Evolutionary conservation across 2,888 invertebrate genomes (phyloP).

Genomic region (Aleiodes alternator): DNA sequence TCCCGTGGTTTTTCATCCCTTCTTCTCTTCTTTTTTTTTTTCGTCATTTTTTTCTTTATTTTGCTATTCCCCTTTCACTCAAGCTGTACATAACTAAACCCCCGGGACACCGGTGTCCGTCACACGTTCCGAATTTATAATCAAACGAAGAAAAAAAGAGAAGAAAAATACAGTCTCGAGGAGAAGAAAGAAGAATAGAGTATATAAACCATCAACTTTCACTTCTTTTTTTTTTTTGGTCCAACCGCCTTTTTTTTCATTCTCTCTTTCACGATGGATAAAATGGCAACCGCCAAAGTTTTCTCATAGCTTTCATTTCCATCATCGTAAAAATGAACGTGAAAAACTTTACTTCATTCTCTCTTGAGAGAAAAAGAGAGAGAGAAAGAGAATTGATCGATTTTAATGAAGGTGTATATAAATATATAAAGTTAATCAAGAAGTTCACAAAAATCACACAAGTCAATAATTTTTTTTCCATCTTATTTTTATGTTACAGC

Average conservation of each 20-base stretch:
- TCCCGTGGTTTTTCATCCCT: slow-evolving; percentile 35
- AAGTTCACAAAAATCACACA: neutral
- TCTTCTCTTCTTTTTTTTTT: slow-evolving; percentile 13
- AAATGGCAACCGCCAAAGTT: slow-evolving; percentile 29
- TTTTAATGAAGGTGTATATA: neutral
- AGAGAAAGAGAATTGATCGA: neutral
- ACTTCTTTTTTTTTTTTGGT: slow-evolving; percentile 10
- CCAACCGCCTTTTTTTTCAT: slow-evolving; percentile 25
- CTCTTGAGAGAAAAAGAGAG: neutral
- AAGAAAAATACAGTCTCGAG: slow-evolving; percentile 23
- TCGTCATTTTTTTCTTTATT: neutral
- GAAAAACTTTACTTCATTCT: slow-evolving; percentile 6
- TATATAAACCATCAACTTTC: slow-evolving; percentile 23
- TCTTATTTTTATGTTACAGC: slow-evolving; percentile 77
- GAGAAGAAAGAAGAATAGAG: neutral
- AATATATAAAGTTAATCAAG: neutral
- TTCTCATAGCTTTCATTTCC: slow-evolving; percentile 32
- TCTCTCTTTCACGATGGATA: slow-evolving; percentile 22
- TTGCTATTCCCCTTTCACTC: neutral
- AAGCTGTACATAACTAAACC: slow-evolving; percentile 19
- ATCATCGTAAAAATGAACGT: slow-evolving; percentile 30
- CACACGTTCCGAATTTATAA: slow-evolving; percentile 45
- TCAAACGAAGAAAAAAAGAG: slow-evolving; percentile 25
- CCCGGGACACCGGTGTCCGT: slow-evolving; percentile 33
- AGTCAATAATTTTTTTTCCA: neutral